Conservation (phyloP, 2,888 invertebrate genomes). For the Ochropacha duplaris region DNA sequence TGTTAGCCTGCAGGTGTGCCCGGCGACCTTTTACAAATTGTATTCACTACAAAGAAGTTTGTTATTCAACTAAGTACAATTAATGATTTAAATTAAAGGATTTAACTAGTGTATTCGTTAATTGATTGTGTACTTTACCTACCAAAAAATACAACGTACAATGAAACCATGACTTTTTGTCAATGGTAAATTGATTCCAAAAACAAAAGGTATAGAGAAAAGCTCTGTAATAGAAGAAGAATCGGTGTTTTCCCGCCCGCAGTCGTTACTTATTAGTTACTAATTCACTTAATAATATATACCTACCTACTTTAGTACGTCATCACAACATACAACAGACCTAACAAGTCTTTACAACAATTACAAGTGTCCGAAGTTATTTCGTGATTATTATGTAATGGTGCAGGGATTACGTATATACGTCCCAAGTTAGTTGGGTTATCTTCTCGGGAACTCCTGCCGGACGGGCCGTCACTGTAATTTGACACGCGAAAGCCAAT, state of each 20-base stretch:
- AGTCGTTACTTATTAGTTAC: not conserved
- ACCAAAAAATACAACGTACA: too few species aligned
- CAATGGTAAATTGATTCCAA: too few species aligned
- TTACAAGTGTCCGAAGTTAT: slow-evolving; percentile 12
- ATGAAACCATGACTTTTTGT: too few species aligned
- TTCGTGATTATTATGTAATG: not conserved
- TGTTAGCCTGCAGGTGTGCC: slow-evolving; percentile 23
- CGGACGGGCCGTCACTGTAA: slow-evolving; percentile 26
- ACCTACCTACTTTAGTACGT: not conserved
- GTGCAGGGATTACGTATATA: not conserved
- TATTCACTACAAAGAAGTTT: slow-evolving; percentile 17
- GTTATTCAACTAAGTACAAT: slow-evolving; percentile 15
- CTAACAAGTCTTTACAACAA: slow-evolving; percentile 3
- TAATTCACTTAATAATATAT: not conserved
- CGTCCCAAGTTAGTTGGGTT: not conserved
- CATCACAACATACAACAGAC: not conserved
- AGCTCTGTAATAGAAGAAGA: too few species aligned
- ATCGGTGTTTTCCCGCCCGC: not conserved
- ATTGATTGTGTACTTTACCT: too few species aligned
- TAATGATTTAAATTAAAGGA: not conserved
- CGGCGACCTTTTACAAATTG: slow-evolving; percentile 20
- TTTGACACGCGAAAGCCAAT: slow-evolving; percentile 37
- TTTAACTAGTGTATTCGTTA: not conserved
- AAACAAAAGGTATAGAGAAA: too few species aligned
- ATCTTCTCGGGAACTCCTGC: not conserved